Base-by-base conservation (phyloP, 1,140 invertebrate species). In the Penaeus indicus region DNA sequence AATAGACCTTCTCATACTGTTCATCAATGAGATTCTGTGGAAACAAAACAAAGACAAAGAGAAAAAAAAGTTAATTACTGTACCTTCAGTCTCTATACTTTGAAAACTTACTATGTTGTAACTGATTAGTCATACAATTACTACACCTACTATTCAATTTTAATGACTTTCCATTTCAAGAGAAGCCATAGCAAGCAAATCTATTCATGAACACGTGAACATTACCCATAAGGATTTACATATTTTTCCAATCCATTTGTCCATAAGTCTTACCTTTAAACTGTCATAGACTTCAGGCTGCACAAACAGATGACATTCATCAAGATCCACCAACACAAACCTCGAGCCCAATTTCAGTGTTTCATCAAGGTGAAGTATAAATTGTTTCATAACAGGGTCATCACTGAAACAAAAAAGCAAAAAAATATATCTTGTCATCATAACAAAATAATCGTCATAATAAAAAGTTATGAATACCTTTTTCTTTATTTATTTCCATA, bases 321-420 rank as follows among this genome's bases (percentile, higher is more conserved):
- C 99, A 85, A 99, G 94, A 93, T 99, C 98, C 94, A 97, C 96
- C 90, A 98, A 95, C 85, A 99, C 98, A 94, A 99, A 99, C 93
- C 98, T 98, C 91, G 95, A 95, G 91, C 98, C 98, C 21, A 99
- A 94, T 47, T 97, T 97, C 82, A 96, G 94, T 13, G 96, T 98
- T 92, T 99, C 98, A 92, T 99, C 98, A 92, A 99, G 94, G 94
- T 99, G 97, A 0, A 99, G 94, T 7, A 99, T 93, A 93, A 99
- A 99, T 93, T 99, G 98, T 96, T 99, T 99, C 98, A 99, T 99
- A 92, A 98, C 98, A 91, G 97, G 96, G 94, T 99, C 99, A 94
- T 99, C 99, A 95, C 98, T 91, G 89, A 63, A 89, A 90, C 42
- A 42, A 25, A 82, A 78, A 27, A 54, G 25, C 61, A 22, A 54